These are phyloP conservation scores for Dryococelus australis DNA, from an alignment of 2,888 invertebrate species.

Conservation along the genomic window DNA sequence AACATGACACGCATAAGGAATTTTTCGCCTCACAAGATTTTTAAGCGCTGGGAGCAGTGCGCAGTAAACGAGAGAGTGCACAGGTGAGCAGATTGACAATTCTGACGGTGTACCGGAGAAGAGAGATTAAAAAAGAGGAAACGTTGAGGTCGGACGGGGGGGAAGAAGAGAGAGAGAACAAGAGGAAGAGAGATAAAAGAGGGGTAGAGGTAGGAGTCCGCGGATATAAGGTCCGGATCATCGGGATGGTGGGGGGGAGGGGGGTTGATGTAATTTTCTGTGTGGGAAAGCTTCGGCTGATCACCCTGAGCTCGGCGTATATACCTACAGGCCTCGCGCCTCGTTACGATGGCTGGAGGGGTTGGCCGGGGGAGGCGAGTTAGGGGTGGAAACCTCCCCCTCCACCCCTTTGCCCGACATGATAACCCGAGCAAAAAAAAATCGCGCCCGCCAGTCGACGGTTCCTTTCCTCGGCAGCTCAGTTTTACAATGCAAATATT, in stretches of 20 bases:
- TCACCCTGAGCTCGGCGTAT: conserved; percentile 29
- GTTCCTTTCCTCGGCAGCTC: background rate
- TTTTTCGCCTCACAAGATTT: no score
- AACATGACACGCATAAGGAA: no score
- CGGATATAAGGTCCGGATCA: conserved; percentile 19
- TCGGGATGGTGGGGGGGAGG: no score
- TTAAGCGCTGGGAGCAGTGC: no score
- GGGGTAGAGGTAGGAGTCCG: background rate
- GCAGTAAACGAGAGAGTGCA: background rate
- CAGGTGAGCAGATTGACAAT: background rate
- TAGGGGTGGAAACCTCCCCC: background rate
- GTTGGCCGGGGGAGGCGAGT: background rate
- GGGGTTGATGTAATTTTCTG: conserved; percentile 42
- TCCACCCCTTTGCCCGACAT: background rate
- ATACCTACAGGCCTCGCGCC: background rate
- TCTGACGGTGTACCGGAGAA: background rate
- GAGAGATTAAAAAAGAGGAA: background rate
- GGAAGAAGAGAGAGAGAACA: background rate
- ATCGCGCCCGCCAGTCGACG: background rate
- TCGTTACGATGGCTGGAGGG: background rate
- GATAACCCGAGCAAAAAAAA: background rate
- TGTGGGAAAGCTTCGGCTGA: conserved; percentile 41
- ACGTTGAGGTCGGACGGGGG: background rate
- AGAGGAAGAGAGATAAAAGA: background rate
- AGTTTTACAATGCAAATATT: conserved; percentile 30